Conservation (phyloP, 2,888 invertebrate species). For the Andrena camellia region DNA sequence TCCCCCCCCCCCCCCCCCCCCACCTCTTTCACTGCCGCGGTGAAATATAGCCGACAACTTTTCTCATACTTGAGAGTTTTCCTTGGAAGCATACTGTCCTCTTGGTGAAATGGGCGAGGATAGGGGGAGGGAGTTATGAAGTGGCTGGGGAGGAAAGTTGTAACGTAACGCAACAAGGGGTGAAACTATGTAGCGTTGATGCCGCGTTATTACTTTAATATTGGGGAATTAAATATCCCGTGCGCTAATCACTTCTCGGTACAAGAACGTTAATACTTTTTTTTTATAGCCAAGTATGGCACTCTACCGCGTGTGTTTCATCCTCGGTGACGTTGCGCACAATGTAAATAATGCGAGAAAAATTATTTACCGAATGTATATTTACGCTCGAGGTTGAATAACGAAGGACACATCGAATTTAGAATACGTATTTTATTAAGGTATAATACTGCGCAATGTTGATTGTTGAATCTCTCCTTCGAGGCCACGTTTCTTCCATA, state of each 20-base stretch:
- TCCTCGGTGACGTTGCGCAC: too few relatives aligned
- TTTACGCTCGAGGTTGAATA: constrained; percentile 10
- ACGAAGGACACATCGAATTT: constrained; percentile 41
- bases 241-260: too few relatives aligned
- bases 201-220: not conserved
- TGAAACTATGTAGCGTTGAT: constrained; percentile 59
- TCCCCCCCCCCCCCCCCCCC: constrained; percentile 27
- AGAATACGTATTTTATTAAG: constrained; percentile 76
- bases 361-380: too few relatives aligned
- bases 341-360: too few relatives aligned
- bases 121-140: constrained; percentile 63
- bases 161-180: constrained; percentile 60
- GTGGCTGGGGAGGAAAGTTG: constrained; percentile 55
- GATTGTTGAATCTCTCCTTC: constrained; percentile 68
- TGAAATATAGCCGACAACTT: constrained; percentile 83
- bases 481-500: constrained; percentile 66
- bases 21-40: constrained; percentile 60
- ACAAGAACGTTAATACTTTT: too few relatives aligned
- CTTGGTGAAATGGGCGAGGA: constrained; percentile 30
- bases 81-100: constrained; percentile 56
- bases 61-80: constrained; percentile 82
- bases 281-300: too few relatives aligned
- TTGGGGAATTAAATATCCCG: too few relatives aligned
- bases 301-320: too few relatives aligned
- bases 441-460: constrained; percentile 82